Evolutionary conservation across 2,888 invertebrate species (phyloP).

Genomic region (Scaptomyza caliginosa): DNA sequence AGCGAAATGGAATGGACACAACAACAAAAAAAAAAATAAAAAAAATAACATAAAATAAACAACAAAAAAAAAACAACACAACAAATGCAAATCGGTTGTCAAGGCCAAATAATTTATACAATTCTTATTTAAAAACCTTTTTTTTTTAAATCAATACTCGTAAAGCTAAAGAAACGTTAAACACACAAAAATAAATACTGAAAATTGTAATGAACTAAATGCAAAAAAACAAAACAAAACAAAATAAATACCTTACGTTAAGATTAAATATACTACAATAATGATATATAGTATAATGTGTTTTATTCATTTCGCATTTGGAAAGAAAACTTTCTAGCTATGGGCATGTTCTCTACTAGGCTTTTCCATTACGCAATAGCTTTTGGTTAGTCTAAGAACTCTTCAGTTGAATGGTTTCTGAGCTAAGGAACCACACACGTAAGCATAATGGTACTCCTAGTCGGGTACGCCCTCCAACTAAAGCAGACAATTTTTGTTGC

Average conservation of each 20-base stretch:
- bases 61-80: slow-evolving; percentile 11
- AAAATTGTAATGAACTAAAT: slow-evolving; percentile 50
- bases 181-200: slow-evolving; percentile 18
- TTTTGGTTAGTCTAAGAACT: too few species aligned
- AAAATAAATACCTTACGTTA: slow-evolving; percentile 43
- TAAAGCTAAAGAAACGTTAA: slow-evolving; percentile 43
- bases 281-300: slow-evolving; percentile 29
- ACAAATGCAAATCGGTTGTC: slow-evolving; percentile 61
- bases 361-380: too few species aligned
- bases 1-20: slow-evolving; percentile 45
- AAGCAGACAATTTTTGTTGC: neutral
- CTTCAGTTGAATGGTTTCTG: too few species aligned
- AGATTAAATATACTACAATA: slow-evolving; percentile 53
- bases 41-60: neutral
- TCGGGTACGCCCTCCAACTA: too few species aligned
- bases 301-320: too few species aligned
- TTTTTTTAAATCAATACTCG: slow-evolving; percentile 39
- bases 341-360: too few species aligned
- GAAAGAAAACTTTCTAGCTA: too few species aligned
- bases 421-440: too few species aligned
- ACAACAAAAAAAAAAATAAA: slow-evolving; percentile 18
- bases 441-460: too few species aligned
- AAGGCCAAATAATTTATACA: slow-evolving; percentile 64
- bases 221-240: slow-evolving; percentile 14
- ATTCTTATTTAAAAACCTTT: slow-evolving; percentile 51